Evolutionary conservation across 2,113 vertebrate species (phyloP), one percentile per base, ranked within the genome.

Genomic region (Fulmarus glacialis): DNA sequence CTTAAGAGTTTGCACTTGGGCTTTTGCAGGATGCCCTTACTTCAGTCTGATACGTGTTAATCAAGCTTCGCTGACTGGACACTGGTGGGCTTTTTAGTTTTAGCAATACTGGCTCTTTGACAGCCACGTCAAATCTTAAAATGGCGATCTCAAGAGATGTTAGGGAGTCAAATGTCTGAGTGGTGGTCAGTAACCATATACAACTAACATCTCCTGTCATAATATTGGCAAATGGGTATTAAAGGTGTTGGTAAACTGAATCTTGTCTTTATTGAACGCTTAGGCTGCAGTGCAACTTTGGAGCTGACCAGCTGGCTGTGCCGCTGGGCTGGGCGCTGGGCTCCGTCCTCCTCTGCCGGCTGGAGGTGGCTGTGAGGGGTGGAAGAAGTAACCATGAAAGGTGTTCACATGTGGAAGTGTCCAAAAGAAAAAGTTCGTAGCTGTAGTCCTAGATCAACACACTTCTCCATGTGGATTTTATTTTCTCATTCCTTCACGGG

Each of bases 31-130:
- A 24, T 68, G 74, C 50, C 53, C 45, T 70, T 40, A 16, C 53
- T 89, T 89, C 36, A 83, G 70, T 20, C 48, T 36, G 55, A 32
- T 83, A 6, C 5, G 71, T 75, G 62, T 73, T 74, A 66, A 81
- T 59, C 63, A 83, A 90, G 67, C 90, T 59, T 90, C 9, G 84
- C 82, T 88, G 72, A 16, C 83, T 20, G 91, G 90, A 79, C 29
- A 24, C 58, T 11, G 70, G 36, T 80, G 84, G 83, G 36, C 72
- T 66, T 45, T 22, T 64, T 12, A 15, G 15, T 91, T 96, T 96
- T 67, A 43, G 93, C 87, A 81, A 15, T 43, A 13, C 81, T 82
- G 80, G 93, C 81, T 90, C 34, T 45, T 26, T 34, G 66, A 56
- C 83, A 94, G 75, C 63, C 70, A 12, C 59, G 93, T 77, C 43